Percentiles rank a stretch among this genome's conserved stretches.
Conservation (phyloP, 2,113 vertebrate species). For the Brachypodius melanocephalos region DNA sequence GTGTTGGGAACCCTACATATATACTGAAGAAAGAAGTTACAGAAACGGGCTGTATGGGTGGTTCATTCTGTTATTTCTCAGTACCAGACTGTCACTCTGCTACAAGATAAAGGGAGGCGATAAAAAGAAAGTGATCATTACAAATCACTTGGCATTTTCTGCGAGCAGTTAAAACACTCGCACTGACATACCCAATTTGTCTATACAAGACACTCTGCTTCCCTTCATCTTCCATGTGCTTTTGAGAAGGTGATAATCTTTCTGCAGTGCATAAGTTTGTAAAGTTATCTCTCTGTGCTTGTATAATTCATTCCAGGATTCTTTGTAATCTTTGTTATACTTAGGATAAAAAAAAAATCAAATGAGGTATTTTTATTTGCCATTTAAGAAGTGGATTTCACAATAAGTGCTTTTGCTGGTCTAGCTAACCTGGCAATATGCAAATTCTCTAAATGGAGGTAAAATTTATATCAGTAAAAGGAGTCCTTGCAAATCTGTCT, state of each 20-base stretch:
- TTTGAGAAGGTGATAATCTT: not conserved
- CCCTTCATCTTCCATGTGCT: not conserved
- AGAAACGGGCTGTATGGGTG: not conserved
- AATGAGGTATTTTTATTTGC: not conserved
- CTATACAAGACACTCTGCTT: not conserved
- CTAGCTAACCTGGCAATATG: not conserved
- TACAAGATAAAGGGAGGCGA: not conserved
- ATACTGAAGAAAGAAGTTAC: not conserved
- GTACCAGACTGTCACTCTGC: not conserved
- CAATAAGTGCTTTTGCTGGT: not conserved
- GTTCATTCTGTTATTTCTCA: not conserved
- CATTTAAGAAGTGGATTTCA: not conserved
- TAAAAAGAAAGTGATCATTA: slow-evolving; percentile 23
- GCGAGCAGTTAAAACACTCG: not conserved
- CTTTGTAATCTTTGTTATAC: not conserved
- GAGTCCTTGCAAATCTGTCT: not conserved
- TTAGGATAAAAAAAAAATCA: not conserved
- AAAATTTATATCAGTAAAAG: not conserved
- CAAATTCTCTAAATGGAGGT: not conserved
- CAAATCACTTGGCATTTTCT: slow-evolving; percentile 43
- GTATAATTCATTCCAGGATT: not conserved
- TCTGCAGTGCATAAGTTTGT: not conserved
- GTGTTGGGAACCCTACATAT: not conserved
- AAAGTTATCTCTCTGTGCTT: not conserved
- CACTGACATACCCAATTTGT: not conserved